Conservation (phyloP, 2,797 vertebrate species). For the Alectoris magna region DNA sequence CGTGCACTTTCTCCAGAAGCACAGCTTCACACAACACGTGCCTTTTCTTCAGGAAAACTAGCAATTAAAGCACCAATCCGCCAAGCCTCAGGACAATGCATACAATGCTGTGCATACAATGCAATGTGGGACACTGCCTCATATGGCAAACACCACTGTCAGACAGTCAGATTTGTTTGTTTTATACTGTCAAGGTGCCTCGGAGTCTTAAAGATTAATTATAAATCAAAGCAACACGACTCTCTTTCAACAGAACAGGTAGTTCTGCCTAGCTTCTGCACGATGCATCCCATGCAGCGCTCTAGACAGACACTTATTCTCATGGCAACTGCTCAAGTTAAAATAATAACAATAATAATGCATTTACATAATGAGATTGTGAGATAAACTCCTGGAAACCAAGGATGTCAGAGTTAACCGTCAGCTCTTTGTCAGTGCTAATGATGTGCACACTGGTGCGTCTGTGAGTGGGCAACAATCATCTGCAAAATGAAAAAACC, state of each 20-base stretch:
- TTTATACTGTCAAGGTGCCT: conserved; percentile 12
- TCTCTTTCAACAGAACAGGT: not conserved
- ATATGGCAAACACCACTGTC: not conserved
- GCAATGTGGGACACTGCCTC: not conserved
- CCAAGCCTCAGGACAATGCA: not conserved
- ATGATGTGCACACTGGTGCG: not conserved
- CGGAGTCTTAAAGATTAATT: conserved; percentile 36
- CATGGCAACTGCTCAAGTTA: conserved; percentile 8
- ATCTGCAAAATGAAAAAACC: conserved; percentile 17
- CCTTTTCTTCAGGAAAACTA: not conserved
- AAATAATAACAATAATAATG: not conserved
- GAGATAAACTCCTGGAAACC: conserved; percentile 51
- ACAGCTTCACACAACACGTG: accelerated
- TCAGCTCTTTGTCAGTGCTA: conserved; percentile 9
- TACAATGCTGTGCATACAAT: not conserved
- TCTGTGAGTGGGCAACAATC: conserved; percentile 21
- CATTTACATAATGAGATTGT: conserved; percentile 38
- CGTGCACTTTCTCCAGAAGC: not conserved
- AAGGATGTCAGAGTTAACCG: conserved; percentile 25
- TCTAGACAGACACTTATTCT: not conserved
- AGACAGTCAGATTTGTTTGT: not conserved
- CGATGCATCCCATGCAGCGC: not conserved
- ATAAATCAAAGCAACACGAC: conserved; percentile 43
- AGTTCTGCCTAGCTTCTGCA: not conserved
- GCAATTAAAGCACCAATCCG: not conserved